Percentiles rank a stretch among this genome's conserved stretches.
Conservation (phyloP, 2,797 vertebrate genomes). For the Argentina silus region DNA sequence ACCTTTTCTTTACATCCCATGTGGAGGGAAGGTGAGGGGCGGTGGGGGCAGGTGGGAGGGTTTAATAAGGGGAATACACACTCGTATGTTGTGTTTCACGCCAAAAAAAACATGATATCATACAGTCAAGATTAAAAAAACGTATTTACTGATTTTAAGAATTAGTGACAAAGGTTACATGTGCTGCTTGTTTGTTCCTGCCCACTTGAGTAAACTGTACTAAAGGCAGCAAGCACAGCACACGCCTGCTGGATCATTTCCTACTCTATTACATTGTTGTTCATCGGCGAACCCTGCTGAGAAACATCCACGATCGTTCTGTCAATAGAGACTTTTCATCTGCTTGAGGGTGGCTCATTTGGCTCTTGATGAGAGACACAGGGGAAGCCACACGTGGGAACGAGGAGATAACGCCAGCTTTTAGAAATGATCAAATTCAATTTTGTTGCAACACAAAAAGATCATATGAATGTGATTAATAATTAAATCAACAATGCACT, state of each 20-base stretch:
- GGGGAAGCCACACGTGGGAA: not conserved
- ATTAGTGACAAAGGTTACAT: not conserved
- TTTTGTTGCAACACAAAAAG: not conserved
- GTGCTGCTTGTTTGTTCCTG: not conserved
- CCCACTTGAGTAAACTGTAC: not conserved
- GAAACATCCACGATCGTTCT: not conserved
- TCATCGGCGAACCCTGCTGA: not conserved
- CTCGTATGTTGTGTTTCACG: too few relatives aligned
- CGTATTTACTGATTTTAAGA: too few relatives aligned
- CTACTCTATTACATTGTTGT: not conserved
- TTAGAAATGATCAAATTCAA: not conserved
- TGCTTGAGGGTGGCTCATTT: not conserved
- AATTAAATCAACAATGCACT: not conserved
- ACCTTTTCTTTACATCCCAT: too few relatives aligned
- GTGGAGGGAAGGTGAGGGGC: too few relatives aligned
- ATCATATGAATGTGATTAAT: not conserved
- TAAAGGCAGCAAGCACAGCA: not conserved
- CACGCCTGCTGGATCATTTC: not conserved
- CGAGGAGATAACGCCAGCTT: not conserved
- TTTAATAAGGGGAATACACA: too few relatives aligned
- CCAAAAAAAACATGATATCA: too few relatives aligned
- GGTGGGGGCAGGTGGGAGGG: too few relatives aligned
- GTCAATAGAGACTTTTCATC: slow-evolving; percentile 5
- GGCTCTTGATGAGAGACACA: not conserved
- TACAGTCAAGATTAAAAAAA: too few relatives aligned